A percentile compares a stretch with the other conserved stretches of the same genome.
These are phyloP conservation scores for Lycaena phlaeas DNA, from an alignment of 2,888 invertebrate genomes.

Conservation along the genomic window DNA sequence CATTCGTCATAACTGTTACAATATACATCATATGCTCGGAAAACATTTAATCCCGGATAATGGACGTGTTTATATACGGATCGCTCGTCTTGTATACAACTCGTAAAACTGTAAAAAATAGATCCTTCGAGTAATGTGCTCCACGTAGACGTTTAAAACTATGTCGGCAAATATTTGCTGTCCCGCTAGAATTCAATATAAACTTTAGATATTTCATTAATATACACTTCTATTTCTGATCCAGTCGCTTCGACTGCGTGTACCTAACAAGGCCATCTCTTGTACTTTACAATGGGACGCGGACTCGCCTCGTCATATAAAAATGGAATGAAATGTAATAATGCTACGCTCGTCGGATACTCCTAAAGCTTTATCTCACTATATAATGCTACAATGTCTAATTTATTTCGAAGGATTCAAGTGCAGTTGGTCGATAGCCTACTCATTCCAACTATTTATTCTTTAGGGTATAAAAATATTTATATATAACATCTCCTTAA, in stretches of 20 bases:
- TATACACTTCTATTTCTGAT: constrained; percentile 35
- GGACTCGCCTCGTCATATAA: constrained; percentile 26
- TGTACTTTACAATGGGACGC: constrained; percentile 51
- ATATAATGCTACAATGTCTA: constrained; percentile 32
- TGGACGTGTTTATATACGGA: constrained; percentile 55
- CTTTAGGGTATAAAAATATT: constrained; percentile 65
- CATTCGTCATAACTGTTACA: constrained; percentile 42
- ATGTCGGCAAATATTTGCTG: constrained; percentile 52
- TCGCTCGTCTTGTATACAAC: constrained; percentile 37
- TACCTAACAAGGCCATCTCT: constrained; percentile 58
- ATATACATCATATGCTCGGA: constrained; percentile 33
- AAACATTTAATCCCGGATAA: constrained; percentile 39
- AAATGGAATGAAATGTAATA: constrained; percentile 53
- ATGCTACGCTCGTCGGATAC: constrained; percentile 38
- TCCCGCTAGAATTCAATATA: constrained; percentile 46
- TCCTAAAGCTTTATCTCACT: constrained; percentile 51
- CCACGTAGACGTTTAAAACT: constrained; percentile 40
- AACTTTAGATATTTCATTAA: constrained; percentile 33
- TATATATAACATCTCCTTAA: constrained; percentile 34
- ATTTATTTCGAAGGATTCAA: constrained; percentile 25
- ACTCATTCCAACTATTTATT: constrained; percentile 44
- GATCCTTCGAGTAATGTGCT: constrained; percentile 47
- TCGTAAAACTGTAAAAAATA: constrained; percentile 68
- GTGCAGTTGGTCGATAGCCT: constrained; percentile 50
- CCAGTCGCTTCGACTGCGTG: constrained; percentile 42